Evolutionary conservation across 1,140 invertebrate genomes (phyloP).

Genomic region (Pinna nobilis): DNA sequence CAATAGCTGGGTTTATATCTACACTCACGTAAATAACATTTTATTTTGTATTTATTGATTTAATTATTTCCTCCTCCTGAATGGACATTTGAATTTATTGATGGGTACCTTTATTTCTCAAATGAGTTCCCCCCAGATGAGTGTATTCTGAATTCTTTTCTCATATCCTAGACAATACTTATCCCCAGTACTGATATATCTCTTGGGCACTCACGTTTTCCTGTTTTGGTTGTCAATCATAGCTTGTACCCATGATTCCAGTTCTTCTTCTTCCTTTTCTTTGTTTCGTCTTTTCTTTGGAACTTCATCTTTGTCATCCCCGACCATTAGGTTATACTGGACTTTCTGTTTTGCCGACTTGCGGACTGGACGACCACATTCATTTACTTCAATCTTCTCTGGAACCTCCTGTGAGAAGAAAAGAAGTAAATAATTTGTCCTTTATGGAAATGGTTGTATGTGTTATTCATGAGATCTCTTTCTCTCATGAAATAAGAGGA

Average conservation of each 20-base stretch:
- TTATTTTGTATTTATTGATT: no score
- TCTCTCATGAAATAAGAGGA: no score
- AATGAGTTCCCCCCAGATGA: no score
- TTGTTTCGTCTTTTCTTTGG: conserved; percentile 29
- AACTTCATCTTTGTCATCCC: conserved; percentile 31
- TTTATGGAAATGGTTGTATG: not conserved
- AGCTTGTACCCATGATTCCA: conserved; percentile 62
- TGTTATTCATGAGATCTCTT: no score
- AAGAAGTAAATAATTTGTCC: not conserved
- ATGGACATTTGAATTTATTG: no score
- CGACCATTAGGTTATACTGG: conserved; percentile 59
- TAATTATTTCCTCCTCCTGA: no score
- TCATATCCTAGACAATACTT: no score
- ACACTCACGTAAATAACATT: no score
- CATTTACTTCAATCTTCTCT: conserved; percentile 49
- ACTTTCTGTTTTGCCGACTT: conserved; percentile 44
- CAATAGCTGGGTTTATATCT: no score
- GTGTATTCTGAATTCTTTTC: no score
- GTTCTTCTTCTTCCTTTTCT: conserved; percentile 56
- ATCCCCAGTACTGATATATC: no score
- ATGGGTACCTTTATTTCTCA: no score
- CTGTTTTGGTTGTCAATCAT: conserved; percentile 39
- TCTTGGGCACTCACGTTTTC: not conserved
- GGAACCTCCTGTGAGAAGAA: not conserved
- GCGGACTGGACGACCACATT: conserved; percentile 55